Percentiles rank a stretch among this genome's conserved stretches.
Conservation (phyloP, 2,797 vertebrate species). For the Hippocampus kuda region DNA sequence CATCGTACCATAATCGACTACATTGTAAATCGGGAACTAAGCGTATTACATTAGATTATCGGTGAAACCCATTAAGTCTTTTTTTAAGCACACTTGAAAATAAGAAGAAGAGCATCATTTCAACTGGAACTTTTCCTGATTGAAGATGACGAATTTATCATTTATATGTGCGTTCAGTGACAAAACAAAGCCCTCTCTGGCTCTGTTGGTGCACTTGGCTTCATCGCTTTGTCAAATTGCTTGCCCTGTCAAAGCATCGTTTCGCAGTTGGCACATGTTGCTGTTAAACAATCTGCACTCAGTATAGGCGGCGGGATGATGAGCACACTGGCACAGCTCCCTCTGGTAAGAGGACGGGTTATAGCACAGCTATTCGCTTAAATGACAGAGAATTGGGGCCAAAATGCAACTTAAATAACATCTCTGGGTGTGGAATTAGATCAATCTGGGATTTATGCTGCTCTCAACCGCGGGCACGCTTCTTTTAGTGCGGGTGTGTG, state of each 20-base stretch:
- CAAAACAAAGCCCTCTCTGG: background rate
- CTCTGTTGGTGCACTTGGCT: background rate
- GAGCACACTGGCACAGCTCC: constrained; percentile 33
- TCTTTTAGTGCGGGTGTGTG: constrained; percentile 30
- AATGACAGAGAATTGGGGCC: constrained; percentile 45
- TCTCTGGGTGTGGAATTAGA: constrained; percentile 68
- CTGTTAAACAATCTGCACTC: constrained; percentile 19
- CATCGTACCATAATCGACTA: background rate
- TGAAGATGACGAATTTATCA: background rate
- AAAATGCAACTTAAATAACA: constrained; percentile 65
- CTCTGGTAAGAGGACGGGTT: constrained; percentile 36
- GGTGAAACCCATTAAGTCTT: background rate
- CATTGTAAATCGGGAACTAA: background rate
- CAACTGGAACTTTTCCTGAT: background rate
- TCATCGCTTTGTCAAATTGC: background rate
- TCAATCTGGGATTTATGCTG: constrained; percentile 68
- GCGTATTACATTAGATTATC: background rate
- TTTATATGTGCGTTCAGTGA: background rate
- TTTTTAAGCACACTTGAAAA: constrained; percentile 1
- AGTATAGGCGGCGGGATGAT: constrained; percentile 9
- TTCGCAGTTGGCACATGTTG: constrained; percentile 36
- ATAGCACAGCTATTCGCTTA: constrained; percentile 28
- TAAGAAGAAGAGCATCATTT: background rate
- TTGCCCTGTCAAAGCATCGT: constrained; percentile 8
- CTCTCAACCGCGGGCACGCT: constrained; percentile 49